A percentile compares a stretch with the other conserved stretches of the same genome.
Evolutionary conservation across 2,113 vertebrate genomes (phyloP).

Genomic region (Dicerorhinus sumatrensis): DNA sequence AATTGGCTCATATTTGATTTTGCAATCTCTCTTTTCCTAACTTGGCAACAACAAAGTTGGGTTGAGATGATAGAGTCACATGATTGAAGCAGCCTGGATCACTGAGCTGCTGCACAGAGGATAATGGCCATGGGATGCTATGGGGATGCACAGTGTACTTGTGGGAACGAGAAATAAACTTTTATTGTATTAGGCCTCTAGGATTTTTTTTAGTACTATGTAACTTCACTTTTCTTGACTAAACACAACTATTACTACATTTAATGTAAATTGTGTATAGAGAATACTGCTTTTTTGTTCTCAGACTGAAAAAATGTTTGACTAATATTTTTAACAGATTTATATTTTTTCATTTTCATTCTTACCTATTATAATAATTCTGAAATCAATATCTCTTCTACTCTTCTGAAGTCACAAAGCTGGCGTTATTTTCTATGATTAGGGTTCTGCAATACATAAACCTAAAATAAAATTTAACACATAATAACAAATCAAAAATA

Average conservation of each 20-base stretch:
- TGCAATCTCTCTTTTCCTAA: background rate
- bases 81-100: background rate
- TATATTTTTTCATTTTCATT: constrained; percentile 38
- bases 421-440: background rate
- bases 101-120: background rate
- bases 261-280: constrained; percentile 49
- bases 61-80: background rate
- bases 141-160: background rate
- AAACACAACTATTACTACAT: background rate
- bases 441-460: background rate
- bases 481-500: constrained; percentile 57
- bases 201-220: background rate
- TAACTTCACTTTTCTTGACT: background rate
- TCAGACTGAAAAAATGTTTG: constrained; percentile 58
- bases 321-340: constrained; percentile 58
- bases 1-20: background rate
- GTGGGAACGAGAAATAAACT: background rate
- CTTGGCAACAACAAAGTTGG: background rate
- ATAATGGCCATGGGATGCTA: background rate
- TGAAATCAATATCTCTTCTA: background rate
- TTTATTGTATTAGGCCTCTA: background rate
- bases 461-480: constrained; percentile 63
- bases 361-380: background rate
- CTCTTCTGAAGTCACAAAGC: background rate
- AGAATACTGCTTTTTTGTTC: constrained; percentile 42